Base-by-base conservation (phyloP, 2,797 vertebrate species). In the Esox masquinongy region DNA sequence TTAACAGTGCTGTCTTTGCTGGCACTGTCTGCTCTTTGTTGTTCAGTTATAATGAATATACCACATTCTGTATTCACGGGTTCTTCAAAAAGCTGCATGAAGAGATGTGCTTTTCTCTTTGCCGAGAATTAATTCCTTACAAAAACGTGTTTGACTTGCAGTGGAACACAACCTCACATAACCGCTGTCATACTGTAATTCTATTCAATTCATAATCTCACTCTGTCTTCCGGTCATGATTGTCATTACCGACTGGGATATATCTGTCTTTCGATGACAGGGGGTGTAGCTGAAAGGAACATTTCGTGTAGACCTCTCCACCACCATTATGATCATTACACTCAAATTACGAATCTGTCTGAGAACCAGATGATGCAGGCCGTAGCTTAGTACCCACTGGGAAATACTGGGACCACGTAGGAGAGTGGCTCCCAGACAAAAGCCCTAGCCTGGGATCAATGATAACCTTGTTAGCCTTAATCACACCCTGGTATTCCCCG, bases 401-500 rank as follows among this genome's bases (percentile, higher is more conserved):
- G 51, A 34, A 26, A 24, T 24, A 63, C 34, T 5, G 11, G 56
- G 11, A 53, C 31, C 34, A 56, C 3, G n/a, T 17, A 63, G 39
- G 34, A 16, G 22, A 24, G 53, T 36, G 36, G 53, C 36, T n/a
- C 86, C 87, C 84, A 88, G 88, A 92, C 91, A 91, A 92, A 47
- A 91, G 89, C 85, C 47, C 80, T 17, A n/a, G 83, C 80, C 84
- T 69, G 43, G 76, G 91, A 92, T 93, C 92, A 90, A 93, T 93
- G 88, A 92, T 92, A 91, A 93, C 88, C 77, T 85, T 84, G 92
- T 93, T 92, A 91, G 88, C 83, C 89, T 82, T 87, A 83, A 88
- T 92, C 88, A 88, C 86, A 86, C 34, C 61, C 59, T 29, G 22
- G 0, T 36, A 39, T 84, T 83, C 87, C 90, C 87, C 77, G 14